phyloP scores from a whole-genome alignment of 2,888 invertebrate species.

The Chromoteleia sp. region DNA sequence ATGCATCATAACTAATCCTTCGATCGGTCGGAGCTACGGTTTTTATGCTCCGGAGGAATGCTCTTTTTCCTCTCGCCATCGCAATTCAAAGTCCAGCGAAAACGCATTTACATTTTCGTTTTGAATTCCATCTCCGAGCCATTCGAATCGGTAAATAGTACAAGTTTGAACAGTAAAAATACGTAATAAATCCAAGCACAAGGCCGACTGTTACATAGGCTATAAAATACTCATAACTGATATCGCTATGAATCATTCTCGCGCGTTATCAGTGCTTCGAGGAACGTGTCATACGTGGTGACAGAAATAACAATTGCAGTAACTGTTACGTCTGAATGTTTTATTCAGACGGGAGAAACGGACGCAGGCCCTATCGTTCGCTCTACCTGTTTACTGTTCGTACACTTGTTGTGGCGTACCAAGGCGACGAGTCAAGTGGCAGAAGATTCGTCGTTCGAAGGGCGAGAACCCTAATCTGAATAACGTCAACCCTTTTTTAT shows the following conservation, averaged over 20 bases:
- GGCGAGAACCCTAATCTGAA: conserved; percentile 81
- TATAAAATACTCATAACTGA: conserved; percentile 16
- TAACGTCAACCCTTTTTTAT: conserved; percentile 78
- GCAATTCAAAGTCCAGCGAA: background rate
- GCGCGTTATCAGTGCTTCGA: no score
- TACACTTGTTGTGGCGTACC: conserved; percentile 71
- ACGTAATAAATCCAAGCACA: no score
- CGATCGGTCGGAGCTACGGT: conserved; percentile 1
- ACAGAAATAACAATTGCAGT: no score
- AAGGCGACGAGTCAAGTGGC: conserved; percentile 73
- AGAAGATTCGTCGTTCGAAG: conserved; percentile 71
- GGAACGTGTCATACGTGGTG: no score
- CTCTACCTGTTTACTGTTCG: conserved; percentile 34
- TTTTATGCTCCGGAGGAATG: background rate
- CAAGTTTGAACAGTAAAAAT: no score
- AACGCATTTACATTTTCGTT: no score
- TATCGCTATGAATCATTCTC: conserved; percentile 15
- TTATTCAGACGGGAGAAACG: background rate
- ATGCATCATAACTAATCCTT: conserved; percentile 51
- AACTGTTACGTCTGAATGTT: no score
- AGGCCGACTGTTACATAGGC: no score
- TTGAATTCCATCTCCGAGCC: no score
- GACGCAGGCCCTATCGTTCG: background rate
- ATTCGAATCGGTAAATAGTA: no score
- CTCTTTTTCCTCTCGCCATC: background rate